Evolutionary conservation across 2,113 vertebrate genomes (phyloP).

Genomic region (Python bivittatus): DNA sequence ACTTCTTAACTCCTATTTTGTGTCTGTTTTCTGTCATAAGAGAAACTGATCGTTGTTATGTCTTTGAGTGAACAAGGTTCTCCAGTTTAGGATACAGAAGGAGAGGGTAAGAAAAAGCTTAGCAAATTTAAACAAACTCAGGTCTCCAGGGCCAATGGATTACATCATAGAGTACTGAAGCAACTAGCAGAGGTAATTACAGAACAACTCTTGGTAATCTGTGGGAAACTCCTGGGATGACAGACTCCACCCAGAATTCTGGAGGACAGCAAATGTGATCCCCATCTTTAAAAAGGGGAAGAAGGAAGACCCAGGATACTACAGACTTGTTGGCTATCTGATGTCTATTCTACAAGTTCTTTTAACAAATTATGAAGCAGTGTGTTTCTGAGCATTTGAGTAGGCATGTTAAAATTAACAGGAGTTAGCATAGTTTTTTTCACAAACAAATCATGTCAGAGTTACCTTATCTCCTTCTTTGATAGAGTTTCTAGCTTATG

Average conservation of each 20-base stretch:
- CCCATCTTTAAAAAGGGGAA: neutral
- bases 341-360: neutral
- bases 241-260: no score
- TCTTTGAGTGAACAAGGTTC: neutral
- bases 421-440: neutral
- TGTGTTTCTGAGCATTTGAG: neutral
- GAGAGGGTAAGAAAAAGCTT: neutral
- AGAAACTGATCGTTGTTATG: neutral
- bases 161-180: neutral
- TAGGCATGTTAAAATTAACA: neutral
- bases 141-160: neutral
- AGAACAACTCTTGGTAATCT: neutral
- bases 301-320: neutral
- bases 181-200: neutral
- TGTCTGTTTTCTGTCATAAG: neutral
- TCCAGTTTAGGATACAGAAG: neutral
- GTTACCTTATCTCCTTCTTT: neutral
- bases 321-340: neutral
- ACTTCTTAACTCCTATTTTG: neutral
- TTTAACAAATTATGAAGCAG: neutral
- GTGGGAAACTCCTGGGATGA: neutral
- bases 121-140: neutral
- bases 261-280: neutral
- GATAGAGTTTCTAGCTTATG: neutral
- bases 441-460: neutral